Percentiles rank a stretch among this genome's conserved stretches.
phyloP scores from a whole-genome alignment of 2,797 vertebrate genomes.

The Halcyon smyrnensis region DNA sequence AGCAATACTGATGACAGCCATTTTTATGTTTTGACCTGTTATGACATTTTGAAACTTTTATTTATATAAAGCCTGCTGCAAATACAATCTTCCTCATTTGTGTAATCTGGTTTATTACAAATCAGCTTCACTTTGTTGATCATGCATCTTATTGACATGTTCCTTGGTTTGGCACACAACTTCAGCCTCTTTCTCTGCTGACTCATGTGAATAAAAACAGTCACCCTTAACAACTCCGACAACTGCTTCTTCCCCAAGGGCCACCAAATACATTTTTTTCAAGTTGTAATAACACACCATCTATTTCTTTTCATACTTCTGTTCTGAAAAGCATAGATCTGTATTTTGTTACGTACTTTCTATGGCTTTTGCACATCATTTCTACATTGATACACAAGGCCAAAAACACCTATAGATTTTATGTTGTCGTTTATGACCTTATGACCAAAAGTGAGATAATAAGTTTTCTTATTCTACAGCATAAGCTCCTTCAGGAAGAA shows the following conservation, averaged over 20 bases:
- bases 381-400: not conserved
- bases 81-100: not conserved
- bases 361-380: not conserved
- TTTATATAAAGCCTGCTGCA: conserved; percentile 8
- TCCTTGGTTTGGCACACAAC: conserved; percentile 26
- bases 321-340: not conserved
- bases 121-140: conserved; percentile 8
- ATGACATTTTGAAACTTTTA: not conserved
- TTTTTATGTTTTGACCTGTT: not conserved
- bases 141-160: not conserved
- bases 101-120: not conserved
- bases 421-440: not conserved
- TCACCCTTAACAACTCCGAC: not conserved
- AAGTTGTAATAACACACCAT: not conserved
- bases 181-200: conserved; percentile 22
- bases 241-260: not conserved
- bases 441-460: not conserved
- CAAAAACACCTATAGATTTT: not conserved
- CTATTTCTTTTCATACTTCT: not conserved
- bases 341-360: not conserved
- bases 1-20: not conserved
- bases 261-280: not conserved
- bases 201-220: conserved; percentile 35
- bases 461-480: not conserved
- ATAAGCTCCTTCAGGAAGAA: not conserved